Evolutionary conservation across 2,113 vertebrate genomes (phyloP).

Genomic region (Passer montanus): DNA sequence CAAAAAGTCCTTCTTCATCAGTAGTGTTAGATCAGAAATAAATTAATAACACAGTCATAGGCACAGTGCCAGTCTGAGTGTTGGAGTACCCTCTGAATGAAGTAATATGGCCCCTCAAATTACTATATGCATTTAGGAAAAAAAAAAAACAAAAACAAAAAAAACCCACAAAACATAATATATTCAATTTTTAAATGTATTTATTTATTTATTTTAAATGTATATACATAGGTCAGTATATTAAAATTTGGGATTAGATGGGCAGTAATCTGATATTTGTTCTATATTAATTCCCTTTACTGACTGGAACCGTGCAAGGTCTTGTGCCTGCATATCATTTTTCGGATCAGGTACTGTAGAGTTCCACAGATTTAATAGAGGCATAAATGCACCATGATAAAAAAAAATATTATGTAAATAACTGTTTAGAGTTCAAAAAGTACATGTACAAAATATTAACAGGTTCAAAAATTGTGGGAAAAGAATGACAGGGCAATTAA

Average conservation of each 20-base stretch:
- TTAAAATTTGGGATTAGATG: neutral
- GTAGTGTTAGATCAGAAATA: neutral
- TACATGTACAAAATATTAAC: neutral
- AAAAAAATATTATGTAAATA: neutral
- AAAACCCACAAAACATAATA: neutral
- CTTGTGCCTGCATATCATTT: neutral
- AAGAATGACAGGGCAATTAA: neutral
- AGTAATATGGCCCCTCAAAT: neutral
- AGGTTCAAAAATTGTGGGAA: neutral
- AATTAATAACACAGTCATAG: neutral
- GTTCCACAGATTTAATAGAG: neutral
- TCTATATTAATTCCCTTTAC: neutral
- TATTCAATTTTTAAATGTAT: neutral
- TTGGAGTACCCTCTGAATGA: neutral
- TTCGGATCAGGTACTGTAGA: neutral
- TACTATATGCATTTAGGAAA: neutral
- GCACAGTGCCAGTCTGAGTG: neutral
- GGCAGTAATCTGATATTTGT: neutral
- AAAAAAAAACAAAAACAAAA: neutral
- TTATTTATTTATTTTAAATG: neutral
- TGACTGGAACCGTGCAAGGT: neutral
- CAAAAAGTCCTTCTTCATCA: neutral
- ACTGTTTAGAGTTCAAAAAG: neutral
- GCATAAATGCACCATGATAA: neutral
- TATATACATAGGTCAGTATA: no score